Percentiles rank a stretch among this genome's conserved stretches.
These are phyloP conservation scores for Apogon hyalosoma DNA, from an alignment of 2,797 vertebrate genomes.

Conservation along the genomic window DNA sequence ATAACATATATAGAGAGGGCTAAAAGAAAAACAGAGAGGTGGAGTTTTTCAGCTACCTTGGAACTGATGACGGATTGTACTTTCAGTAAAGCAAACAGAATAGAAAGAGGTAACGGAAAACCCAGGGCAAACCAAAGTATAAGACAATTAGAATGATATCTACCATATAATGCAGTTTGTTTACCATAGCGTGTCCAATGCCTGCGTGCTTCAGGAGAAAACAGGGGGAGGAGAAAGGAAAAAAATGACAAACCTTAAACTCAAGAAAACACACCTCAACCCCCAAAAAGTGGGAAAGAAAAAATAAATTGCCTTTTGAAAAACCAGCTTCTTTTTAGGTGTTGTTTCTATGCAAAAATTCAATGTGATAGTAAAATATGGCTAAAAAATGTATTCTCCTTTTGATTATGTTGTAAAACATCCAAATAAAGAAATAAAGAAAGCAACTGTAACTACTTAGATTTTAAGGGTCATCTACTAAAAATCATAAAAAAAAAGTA, in stretches of 20 bases:
- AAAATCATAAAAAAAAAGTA: constrained; percentile 59
- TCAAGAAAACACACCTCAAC: constrained; percentile 81
- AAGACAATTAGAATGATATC: constrained; percentile 99
- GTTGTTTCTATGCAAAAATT: constrained; percentile 39
- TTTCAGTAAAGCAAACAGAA: constrained; percentile 88
- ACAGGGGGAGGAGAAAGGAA: constrained; percentile 85
- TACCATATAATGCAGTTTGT: constrained; percentile 99
- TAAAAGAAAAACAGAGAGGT: constrained; percentile 74
- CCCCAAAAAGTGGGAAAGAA: constrained; percentile 67
- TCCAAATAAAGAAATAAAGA: constrained; percentile 85
- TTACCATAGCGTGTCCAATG: constrained; percentile 99
- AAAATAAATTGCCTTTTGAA: constrained; percentile 41
- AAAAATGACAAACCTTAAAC: constrained; percentile 89
- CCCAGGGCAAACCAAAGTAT: constrained; percentile 96
- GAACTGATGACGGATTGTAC: constrained; percentile 83
- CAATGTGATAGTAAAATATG: constrained; percentile 30
- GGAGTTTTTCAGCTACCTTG: constrained; percentile 84
- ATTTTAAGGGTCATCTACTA: constrained; percentile 68
- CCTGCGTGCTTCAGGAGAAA: constrained; percentile 94
- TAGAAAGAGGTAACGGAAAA: constrained; percentile 89
- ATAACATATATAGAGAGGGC: constrained; percentile 63
- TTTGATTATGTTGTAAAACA: constrained; percentile 49
- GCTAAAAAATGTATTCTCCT: constrained; percentile 45
- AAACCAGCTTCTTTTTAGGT: constrained; percentile 56
- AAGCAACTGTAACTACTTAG: constrained; percentile 66